phyloP scores from a whole-genome alignment of 2,113 vertebrate genomes.

The Lasiurus borealis region DNA sequence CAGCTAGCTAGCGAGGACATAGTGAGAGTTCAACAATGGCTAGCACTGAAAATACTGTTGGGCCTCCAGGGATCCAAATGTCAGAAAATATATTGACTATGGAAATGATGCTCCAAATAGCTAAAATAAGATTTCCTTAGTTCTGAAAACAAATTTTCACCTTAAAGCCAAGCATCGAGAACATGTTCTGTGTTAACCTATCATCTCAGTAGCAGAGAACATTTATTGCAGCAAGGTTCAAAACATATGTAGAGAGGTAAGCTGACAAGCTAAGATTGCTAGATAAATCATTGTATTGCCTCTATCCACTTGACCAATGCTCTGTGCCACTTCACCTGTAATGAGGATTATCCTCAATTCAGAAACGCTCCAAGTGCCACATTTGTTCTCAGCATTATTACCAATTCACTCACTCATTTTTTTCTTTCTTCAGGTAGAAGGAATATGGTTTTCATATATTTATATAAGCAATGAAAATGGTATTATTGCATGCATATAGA shows the following conservation, averaged over 20 bases:
- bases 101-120: neutral
- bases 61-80: neutral
- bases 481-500: neutral
- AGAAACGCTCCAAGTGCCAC: neutral
- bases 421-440: neutral
- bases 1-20: neutral
- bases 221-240: neutral
- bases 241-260: neutral
- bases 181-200: neutral
- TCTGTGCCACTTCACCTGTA: neutral
- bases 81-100: neutral
- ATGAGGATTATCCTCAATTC: neutral
- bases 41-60: neutral
- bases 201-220: neutral
- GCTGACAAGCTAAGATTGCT: neutral
- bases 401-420: neutral
- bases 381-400: neutral
- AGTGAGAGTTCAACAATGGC: neutral
- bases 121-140: neutral
- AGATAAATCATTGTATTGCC: neutral
- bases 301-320: neutral
- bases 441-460: conserved; percentile 19
- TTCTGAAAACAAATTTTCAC: neutral
- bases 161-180: conserved; percentile 19
- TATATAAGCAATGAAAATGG: conserved; percentile 27